Conservation (phyloP, 2,113 vertebrate species). For the Caranx melampygus region DNA sequence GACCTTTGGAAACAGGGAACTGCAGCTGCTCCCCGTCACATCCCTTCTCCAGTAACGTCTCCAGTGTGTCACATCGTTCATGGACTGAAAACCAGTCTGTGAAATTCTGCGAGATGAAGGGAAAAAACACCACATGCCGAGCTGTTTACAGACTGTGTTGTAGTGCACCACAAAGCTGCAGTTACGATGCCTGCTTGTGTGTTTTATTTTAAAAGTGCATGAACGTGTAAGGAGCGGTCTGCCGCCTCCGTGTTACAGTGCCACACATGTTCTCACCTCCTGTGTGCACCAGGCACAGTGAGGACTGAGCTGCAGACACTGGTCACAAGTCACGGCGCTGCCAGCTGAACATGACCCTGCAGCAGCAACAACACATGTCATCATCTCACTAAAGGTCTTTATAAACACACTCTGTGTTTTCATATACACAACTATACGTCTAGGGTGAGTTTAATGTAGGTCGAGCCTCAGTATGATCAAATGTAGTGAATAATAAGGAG, state of each 20-base stretch:
- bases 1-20: constrained; percentile 86
- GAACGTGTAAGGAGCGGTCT: too few species aligned
- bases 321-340: constrained; percentile 88
- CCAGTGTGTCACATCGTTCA: constrained; percentile 89
- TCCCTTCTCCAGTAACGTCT: constrained; percentile 87
- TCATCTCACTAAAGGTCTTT: neutral
- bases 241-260: neutral
- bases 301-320: constrained; percentile 91
- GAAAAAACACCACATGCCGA: neutral
- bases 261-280: constrained; percentile 85
- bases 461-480: neutral
- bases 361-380: constrained; percentile 30
- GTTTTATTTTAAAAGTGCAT: too few species aligned
- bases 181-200: neutral
- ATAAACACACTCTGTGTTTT: neutral
- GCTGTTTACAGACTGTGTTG: neutral
- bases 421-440: neutral
- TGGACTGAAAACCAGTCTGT: constrained; percentile 85
- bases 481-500: neutral
- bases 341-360: constrained; percentile 88
- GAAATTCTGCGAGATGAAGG: constrained; percentile 88
- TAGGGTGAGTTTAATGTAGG: neutral
- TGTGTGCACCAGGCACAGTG: constrained; percentile 95
- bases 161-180: neutral
- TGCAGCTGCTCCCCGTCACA: constrained; percentile 85